Conservation (phyloP, 2,888 invertebrate genomes). For the Chrysopilus asiliformis region DNA sequence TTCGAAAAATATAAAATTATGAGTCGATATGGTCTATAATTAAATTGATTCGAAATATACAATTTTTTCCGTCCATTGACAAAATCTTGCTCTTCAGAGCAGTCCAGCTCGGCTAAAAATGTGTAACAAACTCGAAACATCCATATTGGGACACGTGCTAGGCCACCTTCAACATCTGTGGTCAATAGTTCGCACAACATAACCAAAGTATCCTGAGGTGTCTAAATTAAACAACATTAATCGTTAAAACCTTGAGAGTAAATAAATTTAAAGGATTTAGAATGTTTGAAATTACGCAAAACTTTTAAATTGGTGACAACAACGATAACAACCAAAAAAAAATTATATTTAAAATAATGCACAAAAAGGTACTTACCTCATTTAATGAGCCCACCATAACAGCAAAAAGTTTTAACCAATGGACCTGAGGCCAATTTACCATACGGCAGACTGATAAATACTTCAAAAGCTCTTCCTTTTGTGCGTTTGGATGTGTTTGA, state of each 20-base stretch:
- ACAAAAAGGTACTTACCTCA: constrained; percentile 38
- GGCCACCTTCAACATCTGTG: constrained; percentile 72
- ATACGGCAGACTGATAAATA: constrained; percentile 54
- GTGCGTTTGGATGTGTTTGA: too few species aligned
- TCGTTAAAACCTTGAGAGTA: constrained; percentile 1
- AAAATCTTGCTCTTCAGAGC: constrained; percentile 18
- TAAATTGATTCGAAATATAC: too few species aligned
- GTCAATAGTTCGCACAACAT: constrained; percentile 69
- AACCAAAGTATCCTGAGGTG: constrained; percentile 63
- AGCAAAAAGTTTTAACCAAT: constrained; percentile 60
- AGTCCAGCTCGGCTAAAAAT: constrained; percentile 43
- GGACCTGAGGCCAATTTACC: constrained; percentile 37
- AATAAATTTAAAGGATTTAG: constrained; percentile 2
- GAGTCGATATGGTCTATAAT: too few species aligned
- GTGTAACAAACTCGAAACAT: constrained; percentile 48
- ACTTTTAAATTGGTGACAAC: neutral
- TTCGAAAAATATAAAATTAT: too few species aligned
- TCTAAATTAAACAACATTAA: constrained; percentile 36
- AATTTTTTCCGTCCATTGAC: constrained; percentile 18
- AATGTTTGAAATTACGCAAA: neutral
- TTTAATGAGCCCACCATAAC: constrained; percentile 55
- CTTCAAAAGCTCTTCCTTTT: constrained; percentile 35
- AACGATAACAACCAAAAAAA: constrained; percentile 1
- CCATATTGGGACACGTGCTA: constrained; percentile 53
- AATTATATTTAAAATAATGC: too few species aligned